phyloP scores from a whole-genome alignment of 2,113 vertebrate species.

The Cathartes aura region DNA sequence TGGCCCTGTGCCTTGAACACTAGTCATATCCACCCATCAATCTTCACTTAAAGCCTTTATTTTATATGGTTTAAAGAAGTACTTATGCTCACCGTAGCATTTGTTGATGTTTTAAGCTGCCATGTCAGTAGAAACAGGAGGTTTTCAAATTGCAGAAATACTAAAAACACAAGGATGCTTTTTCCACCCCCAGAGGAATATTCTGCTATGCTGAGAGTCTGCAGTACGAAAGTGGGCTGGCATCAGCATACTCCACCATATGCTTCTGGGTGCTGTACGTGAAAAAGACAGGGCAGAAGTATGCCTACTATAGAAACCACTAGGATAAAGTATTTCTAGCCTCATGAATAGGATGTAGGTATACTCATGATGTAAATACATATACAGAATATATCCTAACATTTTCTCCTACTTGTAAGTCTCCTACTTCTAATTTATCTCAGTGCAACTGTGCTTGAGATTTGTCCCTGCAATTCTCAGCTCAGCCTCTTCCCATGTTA shows the following conservation, averaged over 20 bases:
- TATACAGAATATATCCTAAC: not conserved
- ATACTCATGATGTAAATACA: not conserved
- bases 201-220: not conserved
- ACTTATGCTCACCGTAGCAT: rapidly evolving
- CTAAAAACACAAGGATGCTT: not conserved
- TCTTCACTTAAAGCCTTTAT: not conserved
- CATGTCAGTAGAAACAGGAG: not conserved
- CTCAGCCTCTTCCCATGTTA: not conserved
- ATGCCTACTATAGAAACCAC: not conserved
- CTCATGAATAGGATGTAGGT: not conserved
- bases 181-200: not conserved
- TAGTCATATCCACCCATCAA: not conserved
- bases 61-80: not conserved
- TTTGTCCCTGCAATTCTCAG: not conserved
- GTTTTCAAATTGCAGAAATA: not conserved
- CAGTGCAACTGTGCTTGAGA: not conserved
- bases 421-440: not conserved
- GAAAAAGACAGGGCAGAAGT: not conserved
- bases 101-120: not conserved
- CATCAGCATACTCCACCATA: too few species aligned
- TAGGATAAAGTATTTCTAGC: not conserved
- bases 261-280: not conserved
- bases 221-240: not conserved
- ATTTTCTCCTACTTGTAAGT: not conserved
- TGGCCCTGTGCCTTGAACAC: not conserved